Percentiles rank a stretch among this genome's conserved stretches.
phyloP scores from a whole-genome alignment of 2,797 vertebrate genomes.

The Pelobates cultripes region DNA sequence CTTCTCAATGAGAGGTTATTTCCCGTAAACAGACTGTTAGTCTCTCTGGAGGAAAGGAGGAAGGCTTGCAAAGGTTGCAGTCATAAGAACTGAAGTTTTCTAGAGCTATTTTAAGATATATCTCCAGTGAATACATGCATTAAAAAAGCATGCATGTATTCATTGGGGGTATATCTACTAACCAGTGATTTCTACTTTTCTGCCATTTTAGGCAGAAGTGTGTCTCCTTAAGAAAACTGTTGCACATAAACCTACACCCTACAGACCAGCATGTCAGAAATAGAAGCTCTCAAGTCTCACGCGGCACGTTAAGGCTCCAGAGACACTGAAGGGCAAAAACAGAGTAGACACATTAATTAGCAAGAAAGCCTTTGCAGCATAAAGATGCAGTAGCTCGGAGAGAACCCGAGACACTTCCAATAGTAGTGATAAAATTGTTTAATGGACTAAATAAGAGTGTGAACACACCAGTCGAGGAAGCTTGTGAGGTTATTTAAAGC shows the following conservation, averaged over 20 bases:
- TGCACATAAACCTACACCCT: neutral
- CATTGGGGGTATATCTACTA: too few relatives aligned
- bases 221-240: too few relatives aligned
- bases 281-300: neutral
- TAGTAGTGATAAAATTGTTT: constrained; percentile 18
- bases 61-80: too few relatives aligned
- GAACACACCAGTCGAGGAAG: constrained; percentile 11
- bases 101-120: too few relatives aligned
- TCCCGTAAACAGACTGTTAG: too few relatives aligned
- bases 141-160: too few relatives aligned
- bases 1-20: too few relatives aligned
- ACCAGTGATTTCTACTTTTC: too few relatives aligned
- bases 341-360: constrained; percentile 19
- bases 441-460: constrained; percentile 19
- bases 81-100: too few relatives aligned
- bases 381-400: constrained; percentile 19
- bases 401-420: constrained; percentile 9
- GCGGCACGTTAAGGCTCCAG: neutral
- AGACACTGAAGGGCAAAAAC: neutral
- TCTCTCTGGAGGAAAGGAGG: too few relatives aligned
- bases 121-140: too few relatives aligned
- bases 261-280: neutral
- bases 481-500: constrained; percentile 26
- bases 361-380: neutral
- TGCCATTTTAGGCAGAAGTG: too few relatives aligned